Evolutionary conservation across 2,888 invertebrate genomes (phyloP).

Genomic region (Ectemnius continuus): DNA sequence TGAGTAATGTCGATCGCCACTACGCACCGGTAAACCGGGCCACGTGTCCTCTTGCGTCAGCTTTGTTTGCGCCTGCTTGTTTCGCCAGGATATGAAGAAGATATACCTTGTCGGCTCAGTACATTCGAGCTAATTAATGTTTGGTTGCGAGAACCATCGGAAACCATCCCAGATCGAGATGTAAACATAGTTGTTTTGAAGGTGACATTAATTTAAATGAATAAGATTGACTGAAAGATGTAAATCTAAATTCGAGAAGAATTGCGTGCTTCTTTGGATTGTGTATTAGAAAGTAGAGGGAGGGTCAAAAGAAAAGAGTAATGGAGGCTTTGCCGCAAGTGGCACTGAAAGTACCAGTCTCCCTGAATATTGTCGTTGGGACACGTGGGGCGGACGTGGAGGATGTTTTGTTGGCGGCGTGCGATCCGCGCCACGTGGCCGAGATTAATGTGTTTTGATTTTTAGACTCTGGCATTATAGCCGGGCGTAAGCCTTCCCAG

Average conservation of each 20-base stretch:
- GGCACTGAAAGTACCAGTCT: slow-evolving; percentile 30
- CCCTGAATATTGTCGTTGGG: slow-evolving; percentile 20
- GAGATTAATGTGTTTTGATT: slow-evolving; percentile 78
- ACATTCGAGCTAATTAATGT: too few relatives aligned
- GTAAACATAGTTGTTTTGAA: too few relatives aligned
- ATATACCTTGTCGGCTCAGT: too few relatives aligned
- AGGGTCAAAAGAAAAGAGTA: too few relatives aligned
- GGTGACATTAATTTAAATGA: too few relatives aligned
- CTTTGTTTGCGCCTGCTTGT: slow-evolving; percentile 58
- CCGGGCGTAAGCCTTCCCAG: slow-evolving; percentile 64
- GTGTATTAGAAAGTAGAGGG: too few relatives aligned
- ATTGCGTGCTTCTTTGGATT: too few relatives aligned
- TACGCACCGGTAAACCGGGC: slow-evolving; percentile 68
- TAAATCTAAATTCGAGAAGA: too few relatives aligned
- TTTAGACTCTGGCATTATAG: slow-evolving; percentile 75
- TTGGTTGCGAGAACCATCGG: too few relatives aligned
- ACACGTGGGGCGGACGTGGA: slow-evolving; percentile 42
- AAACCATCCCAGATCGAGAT: too few relatives aligned
- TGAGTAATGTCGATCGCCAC: slow-evolving; percentile 49
- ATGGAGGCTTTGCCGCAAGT: slow-evolving; percentile 35
- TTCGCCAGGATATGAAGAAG: slow-evolving; percentile 6
- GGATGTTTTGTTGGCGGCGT: slow-evolving; percentile 68
- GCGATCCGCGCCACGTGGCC: slow-evolving; percentile 76
- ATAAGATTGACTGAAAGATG: too few relatives aligned
- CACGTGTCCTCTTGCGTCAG: slow-evolving; percentile 64